phyloP scores from a whole-genome alignment of 2,888 invertebrate species.

The Blera fallax region DNA sequence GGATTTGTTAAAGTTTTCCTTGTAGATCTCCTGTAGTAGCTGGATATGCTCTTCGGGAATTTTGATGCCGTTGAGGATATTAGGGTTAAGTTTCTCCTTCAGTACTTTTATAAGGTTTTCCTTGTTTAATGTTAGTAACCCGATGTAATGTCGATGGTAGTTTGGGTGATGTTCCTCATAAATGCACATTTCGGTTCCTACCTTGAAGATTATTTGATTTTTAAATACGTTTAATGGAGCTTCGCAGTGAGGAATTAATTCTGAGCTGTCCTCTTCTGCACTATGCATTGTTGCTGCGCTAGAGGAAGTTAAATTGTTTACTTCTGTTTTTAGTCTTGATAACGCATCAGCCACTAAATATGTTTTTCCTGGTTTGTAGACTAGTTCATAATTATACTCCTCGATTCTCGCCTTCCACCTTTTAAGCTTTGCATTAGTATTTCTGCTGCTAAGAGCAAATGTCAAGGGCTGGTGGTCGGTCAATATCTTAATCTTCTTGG shows the following conservation, averaged over 20 bases:
- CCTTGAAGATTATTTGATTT: too few relatives aligned
- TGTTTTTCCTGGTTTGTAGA: not conserved
- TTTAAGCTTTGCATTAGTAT: slow-evolving; percentile 12
- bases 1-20: not conserved
- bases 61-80: too few relatives aligned
- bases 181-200: too few relatives aligned
- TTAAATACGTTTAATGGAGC: not conserved
- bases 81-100: too few relatives aligned
- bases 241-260: not conserved
- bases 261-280: not conserved
- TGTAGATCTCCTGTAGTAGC: too few relatives aligned
- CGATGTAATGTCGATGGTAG: too few relatives aligned
- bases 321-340: slow-evolving; percentile 1
- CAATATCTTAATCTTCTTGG: not conserved
- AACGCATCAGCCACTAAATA: slow-evolving; percentile 11
- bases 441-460: slow-evolving; percentile 12
- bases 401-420: slow-evolving; percentile 38
- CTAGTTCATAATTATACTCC: slow-evolving; percentile 18
- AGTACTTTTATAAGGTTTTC: too few relatives aligned
- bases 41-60: slow-evolving; percentile 1
- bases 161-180: too few relatives aligned
- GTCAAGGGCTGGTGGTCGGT: not conserved
- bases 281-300: not conserved
- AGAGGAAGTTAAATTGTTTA: slow-evolving; percentile 1
- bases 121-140: too few relatives aligned